Base-by-base conservation (phyloP, 2,797 vertebrate species). In the Tiaroga cobitis region DNA sequence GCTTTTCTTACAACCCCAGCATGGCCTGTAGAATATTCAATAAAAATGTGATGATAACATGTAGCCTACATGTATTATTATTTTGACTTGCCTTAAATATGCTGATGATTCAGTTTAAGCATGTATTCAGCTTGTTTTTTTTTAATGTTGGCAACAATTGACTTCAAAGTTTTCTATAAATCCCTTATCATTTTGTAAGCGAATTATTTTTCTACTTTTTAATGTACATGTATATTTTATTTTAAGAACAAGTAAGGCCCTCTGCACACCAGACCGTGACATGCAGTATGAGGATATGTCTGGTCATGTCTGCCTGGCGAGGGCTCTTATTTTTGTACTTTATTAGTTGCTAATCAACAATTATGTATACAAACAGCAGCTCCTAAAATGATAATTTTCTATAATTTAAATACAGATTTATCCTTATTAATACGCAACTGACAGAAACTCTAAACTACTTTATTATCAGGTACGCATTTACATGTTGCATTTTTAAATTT, bases 231-330 rank as follows among this genome's bases (percentile, higher is more conserved):
- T 4, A 46, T 16, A 46, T 46, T 16, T 70, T 39, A 56, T 68
- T 76, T 81, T 6, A 49, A 56, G 13, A 54, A 13, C 4, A 41
- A 39, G 49, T 49, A 26, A 67, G 26, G 16, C 11, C 13, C 8
- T 82, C 5, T 29, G 13, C 63, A 75, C 76, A 80, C 37, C 51
- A 80, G 49, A 51, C 26, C 41, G 32, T 81, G 73, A 81, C 82
- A 68, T 77, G 80, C 26, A 79, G 74, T 61, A n/a, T 67, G 78
- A 51, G 84, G 87, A 87, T 86, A 46, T 85, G 87, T 83, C 85
- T 87, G 89, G 85, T 88, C 87, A 86, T 90, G 87, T 87, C 80
- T 77, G 29, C 73, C 70, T 73, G 73, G 80, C 37, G 21, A 80
- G 24, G 56, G 21, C 61, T 86, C 10, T 86, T 61, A 70, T 67